Base-by-base conservation (phyloP, 2,888 invertebrate species). In the Leptinotarsa juncta region DNA sequence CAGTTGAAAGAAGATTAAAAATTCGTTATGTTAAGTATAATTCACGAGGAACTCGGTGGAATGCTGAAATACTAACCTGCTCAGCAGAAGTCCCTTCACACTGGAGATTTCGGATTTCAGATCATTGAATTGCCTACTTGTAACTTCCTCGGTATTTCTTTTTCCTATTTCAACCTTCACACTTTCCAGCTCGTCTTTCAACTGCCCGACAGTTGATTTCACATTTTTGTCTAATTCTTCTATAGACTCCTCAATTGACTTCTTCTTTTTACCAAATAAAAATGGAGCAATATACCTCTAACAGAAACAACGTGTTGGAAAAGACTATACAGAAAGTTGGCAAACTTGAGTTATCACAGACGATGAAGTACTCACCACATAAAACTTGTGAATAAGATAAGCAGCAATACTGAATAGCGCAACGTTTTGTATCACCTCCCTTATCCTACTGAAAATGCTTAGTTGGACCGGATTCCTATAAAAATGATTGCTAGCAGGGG, bases 341-440 rank as follows among this genome's bases (percentile, higher is more conserved):
- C 42, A 32, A 32, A 32, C 26, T 32, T 1, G 26, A 32, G 26
- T 32, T 32, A 32, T 7, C 32, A 32, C 42, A 10, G 12, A 42
- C 42, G 10, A 3, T 42, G 10, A 42, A 0, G 53, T 72, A 78
- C 83, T 83, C 85, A 95, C 96, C 92, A 95, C 94, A 88, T 95
- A 96, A 86, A 96, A 91, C 89, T 93, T 91, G 85, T 95, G 95
- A 73, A 94, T 89, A 60, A 93, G 94, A 89, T 96, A 96, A 0
- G 92, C 90, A 49, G 95, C 91, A 7, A 94, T 93, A 70, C 95
- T 94, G 77, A 96, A 91, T n/a, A 96, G 85, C 20, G 95, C 91
- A 32, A 94, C 87, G 3, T 93, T 92, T 81, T 95, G 91, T 50
- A 95, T 89, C 79, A 94, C 88, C 80, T 96, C 95, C 86, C 92